Base-by-base conservation (phyloP, 2,797 vertebrate genomes). In the Perdix hodgsoniae region DNA sequence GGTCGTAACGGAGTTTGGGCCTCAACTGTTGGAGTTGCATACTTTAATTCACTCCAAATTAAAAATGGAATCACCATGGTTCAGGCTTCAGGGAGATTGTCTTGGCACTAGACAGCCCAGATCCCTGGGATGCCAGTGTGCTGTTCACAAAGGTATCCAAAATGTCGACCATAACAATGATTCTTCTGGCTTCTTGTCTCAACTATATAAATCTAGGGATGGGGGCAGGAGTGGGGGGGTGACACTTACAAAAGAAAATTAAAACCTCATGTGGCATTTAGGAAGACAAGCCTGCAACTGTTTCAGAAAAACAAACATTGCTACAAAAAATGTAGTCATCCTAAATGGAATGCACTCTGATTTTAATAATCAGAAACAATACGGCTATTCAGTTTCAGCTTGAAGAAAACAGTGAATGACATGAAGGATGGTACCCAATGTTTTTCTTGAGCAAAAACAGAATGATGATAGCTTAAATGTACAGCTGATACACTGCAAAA, bases 281-380 rank as follows among this genome's bases (percentile, higher is more conserved):
- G 60, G 93, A 69, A 81, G 81, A 33, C n/a, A 95, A 97, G 71
- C 45, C 84, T 63, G 35, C 49, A 86, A 74, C 71, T 87, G 40
- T 63, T 90, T 90, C 49, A 82, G 57, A 75, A 90, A 96, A 91
- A 73, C 71, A 80, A 96, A 94, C 50, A 85, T 54, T 49, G 57
- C 26, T 63, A 74, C 42, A 42, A 84, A 87, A 59, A 56, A 66
- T 5, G 11, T 10, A 11, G 4, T 72, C 96, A 57, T 88, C 44
- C 50, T 57, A 40, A 93, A 75, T 57, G 82, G 66, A 74, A 94
- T 39, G 69, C 72, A 85, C 50, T 14, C 54, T 54, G 77, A 67
- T 83, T 91, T 95, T 93, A 90, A 77, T 75, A 93, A 86, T 33
- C 49, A 91, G 72, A 94, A 93, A 86, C 83, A 96, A 83, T 65